Evolutionary conservation across 2,888 invertebrate genomes (phyloP), one percentile per base, ranked within the genome.

Genomic region (Sycophila texana): DNA sequence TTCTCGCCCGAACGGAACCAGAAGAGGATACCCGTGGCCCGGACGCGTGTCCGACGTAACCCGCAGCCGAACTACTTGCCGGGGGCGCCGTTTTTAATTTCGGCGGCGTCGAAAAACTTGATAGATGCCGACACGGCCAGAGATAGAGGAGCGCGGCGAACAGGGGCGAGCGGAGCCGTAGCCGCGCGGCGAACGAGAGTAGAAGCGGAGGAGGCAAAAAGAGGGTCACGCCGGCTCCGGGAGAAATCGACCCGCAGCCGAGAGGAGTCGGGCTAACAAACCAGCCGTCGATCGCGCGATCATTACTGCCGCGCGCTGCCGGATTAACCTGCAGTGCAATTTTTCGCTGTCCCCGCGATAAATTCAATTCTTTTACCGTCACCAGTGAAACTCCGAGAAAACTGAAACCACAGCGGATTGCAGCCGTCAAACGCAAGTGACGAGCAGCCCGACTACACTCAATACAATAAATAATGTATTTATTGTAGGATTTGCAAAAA

Each of bases 41-140:
- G 16, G 26, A 2, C n/a, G 10, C 16, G n/a, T n/a, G 63, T 63
- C 63, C 39, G 63, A 63, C 63, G 18, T n/a, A 47, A 63, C 63
- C 18, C 18, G 47, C 53, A 12, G 10, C 63, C 5, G n/a, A 30
- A 63, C 63, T 39, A 63, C 47, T 63, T 30, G 5, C 39, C 47
- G 12, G 18, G 16, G 39, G 61, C 12, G 60, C 14, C 30, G 7
- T 74, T 74, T 66, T 55, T 74, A 65, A 74, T 65, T 74, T 74
- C 39, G 39, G 39, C 10, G 39, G 53, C 53, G 16, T 53, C 16
- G n/a, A 53, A 53, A 53, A 53, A 53, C 53, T 66, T 16, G 74
- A 26, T 20, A 51, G 66, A 74, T 58, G 53, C 63, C 49, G 58
- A 5, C 49, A 53, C 22, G 47, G 22, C 39, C 47, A 5, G 65